Evolutionary conservation across 2,113 vertebrate species (phyloP).

Genomic region (Triplophysa rosa): DNA sequence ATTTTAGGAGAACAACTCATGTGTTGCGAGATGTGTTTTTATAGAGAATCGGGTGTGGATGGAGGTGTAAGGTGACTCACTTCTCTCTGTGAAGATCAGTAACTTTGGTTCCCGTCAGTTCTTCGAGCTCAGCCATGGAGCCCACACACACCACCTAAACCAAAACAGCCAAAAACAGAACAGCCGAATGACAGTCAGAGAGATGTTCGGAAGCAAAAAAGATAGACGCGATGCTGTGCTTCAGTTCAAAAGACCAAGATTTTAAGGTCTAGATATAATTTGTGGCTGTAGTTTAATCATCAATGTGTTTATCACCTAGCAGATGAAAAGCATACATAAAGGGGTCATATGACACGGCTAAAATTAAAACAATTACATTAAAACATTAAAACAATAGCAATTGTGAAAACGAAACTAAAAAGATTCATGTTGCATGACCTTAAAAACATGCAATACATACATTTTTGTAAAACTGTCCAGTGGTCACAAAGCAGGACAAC

Average conservation of each 20-base stretch:
- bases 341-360: too few species aligned
- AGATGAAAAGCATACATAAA: too few species aligned
- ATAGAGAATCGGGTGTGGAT: not conserved
- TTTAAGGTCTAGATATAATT: too few species aligned
- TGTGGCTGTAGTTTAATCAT: too few species aligned
- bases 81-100: constrained; percentile 94
- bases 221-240: not conserved
- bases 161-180: not conserved
- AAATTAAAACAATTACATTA: too few species aligned
- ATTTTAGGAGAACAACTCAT: too few species aligned
- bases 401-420: too few species aligned
- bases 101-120: constrained; percentile 83
- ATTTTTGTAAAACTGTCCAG: not conserved
- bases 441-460: not conserved
- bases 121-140: constrained; percentile 87
- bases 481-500: constrained; percentile 36
- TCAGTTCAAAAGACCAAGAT: not conserved
- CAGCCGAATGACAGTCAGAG: not conserved
- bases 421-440: not conserved
- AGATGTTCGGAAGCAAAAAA: not conserved
- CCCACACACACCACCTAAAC: constrained; percentile 90
- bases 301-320: too few species aligned
- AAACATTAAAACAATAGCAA: too few species aligned
- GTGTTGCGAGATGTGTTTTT: not conserved
- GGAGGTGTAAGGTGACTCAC: constrained; percentile 70